A percentile compares a stretch with the other conserved stretches of the same genome.
These are phyloP conservation scores for Penaeus chinensis DNA, from an alignment of 1,140 invertebrate genomes.

Conservation along the genomic window DNA sequence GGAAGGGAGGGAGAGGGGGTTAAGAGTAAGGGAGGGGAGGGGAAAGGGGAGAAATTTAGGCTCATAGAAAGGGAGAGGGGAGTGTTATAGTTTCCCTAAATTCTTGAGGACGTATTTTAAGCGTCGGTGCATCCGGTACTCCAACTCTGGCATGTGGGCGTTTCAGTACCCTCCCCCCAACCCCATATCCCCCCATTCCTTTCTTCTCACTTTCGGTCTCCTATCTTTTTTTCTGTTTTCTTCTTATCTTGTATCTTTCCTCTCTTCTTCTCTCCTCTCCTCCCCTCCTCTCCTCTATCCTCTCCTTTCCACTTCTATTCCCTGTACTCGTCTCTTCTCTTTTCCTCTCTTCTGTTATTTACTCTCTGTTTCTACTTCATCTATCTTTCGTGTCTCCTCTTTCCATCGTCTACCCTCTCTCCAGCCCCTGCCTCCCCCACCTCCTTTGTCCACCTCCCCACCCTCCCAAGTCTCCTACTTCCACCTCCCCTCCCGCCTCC, in stretches of 20 bases:
- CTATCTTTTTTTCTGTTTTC: not conserved
- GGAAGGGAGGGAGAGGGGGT: no score
- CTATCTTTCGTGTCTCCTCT: not conserved
- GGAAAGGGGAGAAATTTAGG: no score
- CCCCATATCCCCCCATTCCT: not conserved
- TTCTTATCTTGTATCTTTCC: not conserved
- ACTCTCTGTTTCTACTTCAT: not conserved
- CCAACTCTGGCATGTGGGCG: not conserved
- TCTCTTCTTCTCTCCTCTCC: not conserved
- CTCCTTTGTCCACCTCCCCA: no score
- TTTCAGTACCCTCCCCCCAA: not conserved
- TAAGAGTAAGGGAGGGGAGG: no score
- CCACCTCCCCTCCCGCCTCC: no score
- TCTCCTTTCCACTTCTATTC: not conserved
- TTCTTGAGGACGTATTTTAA: not conserved
- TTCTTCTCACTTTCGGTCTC: constrained; percentile 1
- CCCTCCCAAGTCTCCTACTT: no score
- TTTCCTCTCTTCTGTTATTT: not conserved
- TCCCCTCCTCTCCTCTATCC: not conserved
- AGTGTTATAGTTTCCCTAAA: no score
- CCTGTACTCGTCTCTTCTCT: not conserved
- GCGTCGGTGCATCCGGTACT: not conserved
- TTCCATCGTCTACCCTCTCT: not conserved
- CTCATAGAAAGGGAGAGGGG: no score
- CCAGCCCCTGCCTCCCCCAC: no score